A percentile compares a stretch with the other conserved stretches of the same genome.
phyloP scores from a whole-genome alignment of 2,113 vertebrate genomes.

The Sebastes schlegelii region DNA sequence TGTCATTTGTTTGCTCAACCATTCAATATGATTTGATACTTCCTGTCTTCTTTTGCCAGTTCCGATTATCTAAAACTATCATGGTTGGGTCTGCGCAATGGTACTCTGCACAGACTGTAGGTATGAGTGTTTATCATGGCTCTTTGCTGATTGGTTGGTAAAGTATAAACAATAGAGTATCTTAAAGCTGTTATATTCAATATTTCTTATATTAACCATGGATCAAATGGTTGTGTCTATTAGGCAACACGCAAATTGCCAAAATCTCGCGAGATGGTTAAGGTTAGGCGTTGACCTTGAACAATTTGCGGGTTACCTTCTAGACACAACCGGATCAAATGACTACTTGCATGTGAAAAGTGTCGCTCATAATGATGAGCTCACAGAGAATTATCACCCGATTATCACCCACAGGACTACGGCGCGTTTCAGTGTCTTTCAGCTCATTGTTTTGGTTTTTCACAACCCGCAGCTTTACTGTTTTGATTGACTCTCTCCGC shows the following conservation, averaged over 20 bases:
- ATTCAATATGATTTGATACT: too few species aligned
- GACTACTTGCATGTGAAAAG: neutral
- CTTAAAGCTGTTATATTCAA: neutral
- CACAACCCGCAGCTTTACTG: neutral
- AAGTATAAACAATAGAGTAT: too few species aligned
- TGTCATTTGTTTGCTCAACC: neutral
- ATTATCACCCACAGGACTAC: neutral
- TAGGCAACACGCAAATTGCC: too few species aligned
- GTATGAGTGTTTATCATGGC: neutral
- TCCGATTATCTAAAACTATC: too few species aligned
- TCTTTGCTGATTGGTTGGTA: neutral
- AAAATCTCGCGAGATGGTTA: too few species aligned
- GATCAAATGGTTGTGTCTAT: too few species aligned
- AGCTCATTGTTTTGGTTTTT: neutral
- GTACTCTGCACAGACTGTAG: too few species aligned
- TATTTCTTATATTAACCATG: neutral
- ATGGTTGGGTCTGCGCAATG: too few species aligned
- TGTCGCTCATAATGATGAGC: too few species aligned
- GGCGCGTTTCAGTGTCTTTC: neutral
- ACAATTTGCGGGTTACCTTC: too few species aligned
- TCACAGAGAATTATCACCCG: neutral
- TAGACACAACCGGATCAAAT: neutral
- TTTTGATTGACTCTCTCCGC: neutral
- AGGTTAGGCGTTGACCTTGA: too few species aligned
- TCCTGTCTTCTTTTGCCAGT: too few species aligned